Conservation (phyloP, 1,140 invertebrate species). For the Eubasilissa regina region DNA sequence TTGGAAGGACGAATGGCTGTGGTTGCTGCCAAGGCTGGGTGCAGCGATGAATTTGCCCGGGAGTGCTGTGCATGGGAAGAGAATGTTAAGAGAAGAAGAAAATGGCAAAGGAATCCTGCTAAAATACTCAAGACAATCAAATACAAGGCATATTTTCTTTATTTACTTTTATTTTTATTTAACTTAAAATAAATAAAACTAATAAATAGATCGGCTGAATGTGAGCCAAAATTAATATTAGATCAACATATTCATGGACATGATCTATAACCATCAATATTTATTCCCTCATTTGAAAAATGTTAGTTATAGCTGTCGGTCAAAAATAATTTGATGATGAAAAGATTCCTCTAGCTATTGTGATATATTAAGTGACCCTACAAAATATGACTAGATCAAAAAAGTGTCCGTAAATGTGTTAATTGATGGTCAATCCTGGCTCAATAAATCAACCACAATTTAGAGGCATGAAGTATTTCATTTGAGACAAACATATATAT, state of each 20-base stretch:
- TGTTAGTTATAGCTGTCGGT: background rate
- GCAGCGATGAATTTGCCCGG: constrained; percentile 46
- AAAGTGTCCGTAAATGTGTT: too few relatives aligned
- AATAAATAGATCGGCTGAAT: too few relatives aligned
- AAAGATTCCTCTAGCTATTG: too few relatives aligned
- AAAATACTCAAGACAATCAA: constrained; percentile 40
- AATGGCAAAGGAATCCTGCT: constrained; percentile 41
- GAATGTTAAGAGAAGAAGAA: constrained; percentile 18
- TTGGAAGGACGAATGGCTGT: constrained; percentile 46
- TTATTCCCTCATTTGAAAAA: background rate
- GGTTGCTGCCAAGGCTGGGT: constrained; percentile 9
- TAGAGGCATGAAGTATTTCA: too few relatives aligned
- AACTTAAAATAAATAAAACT: too few relatives aligned
- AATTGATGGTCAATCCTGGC: too few relatives aligned
- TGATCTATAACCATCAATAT: background rate
- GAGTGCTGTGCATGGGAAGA: constrained; percentile 42
- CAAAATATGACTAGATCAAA: too few relatives aligned
- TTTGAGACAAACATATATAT: too few relatives aligned
- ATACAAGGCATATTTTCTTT: constrained; percentile 34
- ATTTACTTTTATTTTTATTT: constrained; percentile 8
- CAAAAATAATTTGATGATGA: background rate
- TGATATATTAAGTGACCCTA: too few relatives aligned
- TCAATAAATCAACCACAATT: too few relatives aligned
- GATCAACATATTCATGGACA: too few relatives aligned
- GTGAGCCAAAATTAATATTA: background rate